Base-by-base conservation (phyloP, 2,113 vertebrate species). In the Tinamus guttatus region DNA sequence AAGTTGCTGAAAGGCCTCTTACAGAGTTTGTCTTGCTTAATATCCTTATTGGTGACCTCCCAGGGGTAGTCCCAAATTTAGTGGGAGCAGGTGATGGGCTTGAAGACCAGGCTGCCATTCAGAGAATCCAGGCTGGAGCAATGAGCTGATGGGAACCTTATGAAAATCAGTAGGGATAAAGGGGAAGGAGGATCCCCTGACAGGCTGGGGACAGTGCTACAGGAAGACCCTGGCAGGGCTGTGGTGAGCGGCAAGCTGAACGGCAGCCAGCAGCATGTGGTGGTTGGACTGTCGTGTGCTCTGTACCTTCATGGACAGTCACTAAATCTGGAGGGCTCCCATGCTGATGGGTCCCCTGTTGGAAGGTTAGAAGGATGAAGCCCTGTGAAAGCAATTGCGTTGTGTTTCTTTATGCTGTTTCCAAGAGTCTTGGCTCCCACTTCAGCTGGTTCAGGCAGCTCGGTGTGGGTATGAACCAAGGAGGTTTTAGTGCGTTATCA, bases 51-150 rank as follows among this genome's bases (percentile, higher is more conserved):
- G 0, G 20, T 77, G 38, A 45, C 32, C 30, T 80, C 40, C 20
- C 27, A 17, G 47, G 18, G 9, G 7, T 7, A 13, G 13, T 30
- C 10, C 7, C 30, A 68, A 11, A 54, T 27, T 22, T 5, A 7
- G 28, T 15, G 3, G 5, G 18, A 2, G 30, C 59, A 63, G 21
- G 5, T 70, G 54, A 38, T 59, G 13, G 7, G 27, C 2, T 0
- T 56, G 51, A 81, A 27, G 11, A 75, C 22, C 3, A 3, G 45
- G 22, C 36, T 73, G 38, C 21, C 75, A 25, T 81, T 80, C 51
- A 81, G 51, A 52, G 30, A 22, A 27, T 0, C 8, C 7, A 45
- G 34, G 38, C 47, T 77, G 68, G 41, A 73, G 25, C 9, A 81
- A 47, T 21, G 34, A 27, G 22, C 70, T 87, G 65, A 52, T 34